Percentiles rank a stretch among this genome's conserved stretches.
Conservation (phyloP, 2,888 invertebrate species). For the Lissocephala sabroskyi region DNA sequence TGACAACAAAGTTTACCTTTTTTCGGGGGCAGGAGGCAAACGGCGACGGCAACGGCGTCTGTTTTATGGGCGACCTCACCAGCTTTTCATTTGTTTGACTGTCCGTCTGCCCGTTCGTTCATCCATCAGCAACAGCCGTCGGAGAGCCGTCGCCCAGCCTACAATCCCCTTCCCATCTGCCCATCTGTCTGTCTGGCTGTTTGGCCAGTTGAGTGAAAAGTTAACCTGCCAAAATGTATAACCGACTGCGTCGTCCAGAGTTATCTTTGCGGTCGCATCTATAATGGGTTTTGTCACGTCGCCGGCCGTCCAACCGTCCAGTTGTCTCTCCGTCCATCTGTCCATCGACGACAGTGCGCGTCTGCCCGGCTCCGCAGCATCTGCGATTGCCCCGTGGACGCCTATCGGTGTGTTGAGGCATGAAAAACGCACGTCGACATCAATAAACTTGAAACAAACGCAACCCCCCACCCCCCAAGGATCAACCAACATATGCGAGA, state of each 20-base stretch:
- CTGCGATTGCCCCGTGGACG: neutral
- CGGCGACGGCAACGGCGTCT: too few relatives aligned
- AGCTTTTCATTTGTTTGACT: too few relatives aligned
- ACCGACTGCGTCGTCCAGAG: conserved; percentile 22
- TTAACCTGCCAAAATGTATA: conserved; percentile 12
- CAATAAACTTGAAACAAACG: conserved; percentile 59
- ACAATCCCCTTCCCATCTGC: too few relatives aligned
- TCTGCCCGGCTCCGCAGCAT: conserved; percentile 1
- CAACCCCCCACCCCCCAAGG: too few relatives aligned
- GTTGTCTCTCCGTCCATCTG: neutral
- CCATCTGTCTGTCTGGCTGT: too few relatives aligned
- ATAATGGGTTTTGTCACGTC: conserved; percentile 72
- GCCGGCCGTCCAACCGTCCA: conserved; percentile 35
- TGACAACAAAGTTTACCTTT: too few relatives aligned
- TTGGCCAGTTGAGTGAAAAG: conserved; percentile 11
- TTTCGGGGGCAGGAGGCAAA: too few relatives aligned
- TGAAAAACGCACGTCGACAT: conserved; percentile 60
- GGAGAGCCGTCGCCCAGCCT: too few relatives aligned
- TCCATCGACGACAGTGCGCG: neutral
- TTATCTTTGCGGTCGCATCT: conserved; percentile 67
- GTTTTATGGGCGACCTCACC: too few relatives aligned
- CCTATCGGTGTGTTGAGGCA: conserved; percentile 49
- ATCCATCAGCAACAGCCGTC: neutral
- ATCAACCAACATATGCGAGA: too few relatives aligned
- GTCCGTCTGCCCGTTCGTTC: neutral